These are phyloP conservation scores for Morus bassanus DNA, from an alignment of 2,797 vertebrate genomes.

Conservation along the genomic window DNA sequence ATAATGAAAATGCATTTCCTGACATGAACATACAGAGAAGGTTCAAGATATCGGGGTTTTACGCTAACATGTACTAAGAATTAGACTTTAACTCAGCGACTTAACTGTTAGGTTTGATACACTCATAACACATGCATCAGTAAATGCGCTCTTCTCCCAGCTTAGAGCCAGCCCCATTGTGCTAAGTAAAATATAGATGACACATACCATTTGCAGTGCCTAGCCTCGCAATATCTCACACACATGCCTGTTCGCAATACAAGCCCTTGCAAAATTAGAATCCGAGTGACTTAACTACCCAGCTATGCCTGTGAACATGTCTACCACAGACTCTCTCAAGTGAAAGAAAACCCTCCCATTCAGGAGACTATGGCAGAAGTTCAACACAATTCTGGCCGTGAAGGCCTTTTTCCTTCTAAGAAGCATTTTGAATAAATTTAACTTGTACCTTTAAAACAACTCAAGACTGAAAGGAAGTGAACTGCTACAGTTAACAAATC, in stretches of 20 bases:
- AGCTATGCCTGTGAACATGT: conserved; percentile 1
- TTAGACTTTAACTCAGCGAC: background rate
- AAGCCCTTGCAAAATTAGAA: conserved; percentile 35
- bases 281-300: conserved; percentile 29
- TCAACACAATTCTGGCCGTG: background rate
- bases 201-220: background rate
- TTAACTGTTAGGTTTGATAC: background rate
- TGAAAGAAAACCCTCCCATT: background rate
- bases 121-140: background rate
- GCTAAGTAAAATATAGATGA: background rate
- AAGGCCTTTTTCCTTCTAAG: background rate
- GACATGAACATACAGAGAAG: background rate
- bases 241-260: background rate
- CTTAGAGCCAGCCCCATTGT: background rate
- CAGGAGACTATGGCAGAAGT: background rate
- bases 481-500: background rate
- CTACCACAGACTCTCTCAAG: background rate
- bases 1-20: background rate
- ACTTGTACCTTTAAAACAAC: background rate
- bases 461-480: background rate
- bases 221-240: background rate
- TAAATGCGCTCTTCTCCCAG: background rate
- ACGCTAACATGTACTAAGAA: background rate
- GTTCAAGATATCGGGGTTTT: background rate
- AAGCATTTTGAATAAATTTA: background rate